Evolutionary conservation across 2,797 vertebrate species (phyloP).

Genomic region (Furcifer pardalis): DNA sequence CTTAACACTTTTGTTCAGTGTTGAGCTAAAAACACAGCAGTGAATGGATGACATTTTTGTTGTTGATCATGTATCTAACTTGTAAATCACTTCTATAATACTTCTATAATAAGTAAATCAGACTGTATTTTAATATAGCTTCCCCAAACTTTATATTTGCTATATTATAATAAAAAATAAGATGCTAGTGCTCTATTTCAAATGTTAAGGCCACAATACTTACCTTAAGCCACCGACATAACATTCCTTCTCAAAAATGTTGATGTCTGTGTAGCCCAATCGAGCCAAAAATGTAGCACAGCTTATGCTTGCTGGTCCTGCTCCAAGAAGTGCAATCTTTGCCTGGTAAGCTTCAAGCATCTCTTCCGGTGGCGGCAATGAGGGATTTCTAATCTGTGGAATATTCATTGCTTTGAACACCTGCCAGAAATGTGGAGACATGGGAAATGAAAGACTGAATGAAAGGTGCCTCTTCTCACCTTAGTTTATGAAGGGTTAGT

Average conservation of each 20-base stretch:
- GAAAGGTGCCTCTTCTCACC: neutral
- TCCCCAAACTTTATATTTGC: neutral
- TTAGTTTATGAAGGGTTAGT: neutral
- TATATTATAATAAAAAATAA: neutral
- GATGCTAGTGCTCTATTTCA: conserved; percentile 34
- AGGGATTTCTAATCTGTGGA: conserved; percentile 86
- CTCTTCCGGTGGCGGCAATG: conserved; percentile 78
- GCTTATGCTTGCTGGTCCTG: conserved; percentile 91
- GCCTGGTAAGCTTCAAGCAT: conserved; percentile 84
- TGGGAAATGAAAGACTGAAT: conserved; percentile 44
- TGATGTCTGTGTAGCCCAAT: conserved; percentile 90
- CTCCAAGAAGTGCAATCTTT: conserved; percentile 92
- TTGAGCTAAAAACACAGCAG: neutral
- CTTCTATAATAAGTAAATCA: too few relatives aligned
- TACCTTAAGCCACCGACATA: conserved; percentile 93
- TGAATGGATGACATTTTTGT: neutral
- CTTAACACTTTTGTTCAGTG: neutral
- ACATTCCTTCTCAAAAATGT: conserved; percentile 90
- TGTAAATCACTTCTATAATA: too few relatives aligned
- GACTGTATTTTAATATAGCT: neutral
- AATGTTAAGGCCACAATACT: neutral
- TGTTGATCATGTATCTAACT: too few relatives aligned
- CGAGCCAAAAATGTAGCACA: conserved; percentile 92
- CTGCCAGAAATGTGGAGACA: conserved; percentile 69
- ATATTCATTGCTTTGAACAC: conserved; percentile 94